These are phyloP conservation scores for Capromys pilorides DNA, from an alignment of 2,797 vertebrate species.

Conservation along the genomic window DNA sequence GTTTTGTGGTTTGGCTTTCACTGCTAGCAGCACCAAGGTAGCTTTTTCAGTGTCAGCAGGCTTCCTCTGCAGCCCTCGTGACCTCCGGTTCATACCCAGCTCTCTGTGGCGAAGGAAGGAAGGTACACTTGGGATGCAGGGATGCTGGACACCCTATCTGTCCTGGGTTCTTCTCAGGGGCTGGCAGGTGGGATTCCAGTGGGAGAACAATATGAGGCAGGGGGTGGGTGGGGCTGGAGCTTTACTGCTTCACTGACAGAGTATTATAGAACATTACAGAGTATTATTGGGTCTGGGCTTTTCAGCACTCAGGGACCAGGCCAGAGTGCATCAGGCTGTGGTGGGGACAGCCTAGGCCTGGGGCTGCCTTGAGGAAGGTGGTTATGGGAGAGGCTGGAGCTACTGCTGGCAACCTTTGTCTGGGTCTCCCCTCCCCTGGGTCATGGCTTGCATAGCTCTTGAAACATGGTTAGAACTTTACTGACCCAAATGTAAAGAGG, in stretches of 20 bases:
- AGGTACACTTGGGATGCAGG: background rate
- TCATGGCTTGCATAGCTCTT: background rate
- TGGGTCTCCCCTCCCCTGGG: background rate
- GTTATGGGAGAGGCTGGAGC: background rate
- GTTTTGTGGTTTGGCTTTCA: background rate
- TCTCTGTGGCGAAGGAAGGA: background rate
- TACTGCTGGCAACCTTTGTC: background rate
- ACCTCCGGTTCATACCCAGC: fast-evolving
- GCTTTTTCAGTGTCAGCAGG: background rate
- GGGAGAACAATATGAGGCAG: background rate
- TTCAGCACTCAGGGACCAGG: background rate
- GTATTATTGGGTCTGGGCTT: background rate
- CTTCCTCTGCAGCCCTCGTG: background rate
- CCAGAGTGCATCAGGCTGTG: background rate
- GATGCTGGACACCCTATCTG: background rate
- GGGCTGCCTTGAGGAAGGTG: background rate
- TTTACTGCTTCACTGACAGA: background rate
- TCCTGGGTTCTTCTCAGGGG: background rate
- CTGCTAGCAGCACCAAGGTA: background rate
- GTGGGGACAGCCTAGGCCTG: background rate
- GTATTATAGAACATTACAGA: background rate
- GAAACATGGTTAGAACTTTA: background rate
- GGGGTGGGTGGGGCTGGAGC: background rate
- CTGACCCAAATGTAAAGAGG: background rate
- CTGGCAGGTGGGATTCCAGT: background rate